Evolutionary conservation across 2,113 vertebrate genomes (phyloP).

Genomic region (Ibidorhyncha struthersii): DNA sequence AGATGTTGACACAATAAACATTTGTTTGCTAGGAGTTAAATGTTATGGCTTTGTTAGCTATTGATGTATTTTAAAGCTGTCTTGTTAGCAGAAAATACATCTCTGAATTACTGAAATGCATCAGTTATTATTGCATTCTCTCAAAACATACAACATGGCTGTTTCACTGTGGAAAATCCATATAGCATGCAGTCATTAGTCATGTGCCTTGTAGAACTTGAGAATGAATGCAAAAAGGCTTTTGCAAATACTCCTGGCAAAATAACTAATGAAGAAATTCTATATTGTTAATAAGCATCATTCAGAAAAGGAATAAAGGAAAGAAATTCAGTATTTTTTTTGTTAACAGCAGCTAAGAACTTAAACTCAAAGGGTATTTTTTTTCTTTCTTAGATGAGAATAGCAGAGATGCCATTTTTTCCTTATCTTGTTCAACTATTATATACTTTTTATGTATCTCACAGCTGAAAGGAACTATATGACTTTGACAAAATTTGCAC

Average conservation of each 20-base stretch:
- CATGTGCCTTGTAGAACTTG: background rate
- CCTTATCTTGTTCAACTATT: background rate
- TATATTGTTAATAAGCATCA: background rate
- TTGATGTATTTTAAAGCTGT: background rate
- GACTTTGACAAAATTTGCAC: background rate
- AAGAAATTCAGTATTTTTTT: background rate
- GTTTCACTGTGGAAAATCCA: background rate
- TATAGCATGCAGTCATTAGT: background rate
- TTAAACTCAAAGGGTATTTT: background rate
- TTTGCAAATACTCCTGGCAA: background rate
- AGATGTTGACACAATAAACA: background rate
- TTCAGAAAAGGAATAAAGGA: background rate
- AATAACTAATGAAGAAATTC: background rate
- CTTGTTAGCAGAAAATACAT: background rate
- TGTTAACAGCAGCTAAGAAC: background rate
- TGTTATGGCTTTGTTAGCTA: background rate
- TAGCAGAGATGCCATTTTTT: background rate
- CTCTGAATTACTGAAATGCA: background rate
- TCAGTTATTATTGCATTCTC: background rate
- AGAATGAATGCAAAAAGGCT: background rate
- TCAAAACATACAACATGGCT: background rate
- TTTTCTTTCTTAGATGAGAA: background rate
- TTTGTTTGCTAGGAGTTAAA: background rate
- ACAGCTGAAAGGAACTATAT: background rate
- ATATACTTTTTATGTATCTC: background rate